A percentile compares a stretch with the other conserved stretches of the same genome.
Conservation (phyloP, 2,113 vertebrate genomes). For the Probosciger aterrimus region DNA sequence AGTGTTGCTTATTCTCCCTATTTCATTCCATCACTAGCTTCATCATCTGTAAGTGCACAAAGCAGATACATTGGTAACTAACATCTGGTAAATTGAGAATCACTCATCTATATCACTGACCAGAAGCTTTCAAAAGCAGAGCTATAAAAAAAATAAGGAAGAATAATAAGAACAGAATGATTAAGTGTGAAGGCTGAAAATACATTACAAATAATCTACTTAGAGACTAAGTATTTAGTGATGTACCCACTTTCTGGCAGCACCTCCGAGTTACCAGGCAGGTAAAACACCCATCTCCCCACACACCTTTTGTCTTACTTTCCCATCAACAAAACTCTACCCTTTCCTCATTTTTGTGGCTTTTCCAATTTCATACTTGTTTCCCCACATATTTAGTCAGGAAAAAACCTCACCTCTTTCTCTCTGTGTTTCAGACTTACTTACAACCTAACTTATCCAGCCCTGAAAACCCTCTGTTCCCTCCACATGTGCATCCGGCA, state of each 20-base stretch:
- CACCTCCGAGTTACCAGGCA: background rate
- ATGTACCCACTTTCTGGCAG: background rate
- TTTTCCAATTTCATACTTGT: slow-evolving; percentile 10
- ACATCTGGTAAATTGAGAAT: background rate
- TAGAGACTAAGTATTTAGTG: background rate
- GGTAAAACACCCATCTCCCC: background rate
- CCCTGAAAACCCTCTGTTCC: background rate
- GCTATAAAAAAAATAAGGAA: background rate
- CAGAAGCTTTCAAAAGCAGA: background rate
- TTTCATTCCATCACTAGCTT: background rate
- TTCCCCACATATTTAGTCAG: background rate
- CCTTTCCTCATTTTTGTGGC: slow-evolving; percentile 15
- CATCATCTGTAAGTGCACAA: background rate
- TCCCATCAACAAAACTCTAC: background rate
- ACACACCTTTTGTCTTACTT: background rate
- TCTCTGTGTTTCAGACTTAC: background rate
- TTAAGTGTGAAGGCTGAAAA: background rate
- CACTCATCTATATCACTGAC: background rate
- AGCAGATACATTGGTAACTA: background rate
- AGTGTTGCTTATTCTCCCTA: background rate
- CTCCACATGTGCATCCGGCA: fast-evolving
- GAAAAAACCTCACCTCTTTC: background rate
- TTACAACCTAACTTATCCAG: background rate
- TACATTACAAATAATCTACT: background rate
- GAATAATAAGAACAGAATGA: background rate